These are phyloP conservation scores for Orchestia grillus DNA, from an alignment of 1,140 invertebrate species.

Conservation along the genomic window DNA sequence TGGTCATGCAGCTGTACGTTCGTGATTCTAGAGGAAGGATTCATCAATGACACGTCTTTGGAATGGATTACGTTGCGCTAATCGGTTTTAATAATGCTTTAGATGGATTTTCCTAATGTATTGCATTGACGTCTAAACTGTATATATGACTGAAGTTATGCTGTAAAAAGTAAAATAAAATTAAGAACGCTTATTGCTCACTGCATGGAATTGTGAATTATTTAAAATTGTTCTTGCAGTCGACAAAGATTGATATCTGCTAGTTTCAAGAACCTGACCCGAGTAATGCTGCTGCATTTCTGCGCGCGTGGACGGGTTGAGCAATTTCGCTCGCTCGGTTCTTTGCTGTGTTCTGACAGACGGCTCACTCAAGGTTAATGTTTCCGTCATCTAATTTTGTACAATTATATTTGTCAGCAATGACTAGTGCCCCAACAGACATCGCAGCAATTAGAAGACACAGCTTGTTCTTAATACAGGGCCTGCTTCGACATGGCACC, in stretches of 20 bases:
- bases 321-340: neutral
- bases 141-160: neutral
- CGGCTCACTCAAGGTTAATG: neutral
- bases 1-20: neutral
- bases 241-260: neutral
- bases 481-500: neutral
- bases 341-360: neutral
- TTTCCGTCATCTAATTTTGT: neutral
- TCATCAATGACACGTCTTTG: neutral
- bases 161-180: neutral
- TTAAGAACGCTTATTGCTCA: neutral
- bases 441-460: neutral
- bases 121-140: neutral
- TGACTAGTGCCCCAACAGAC: neutral
- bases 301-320: neutral
- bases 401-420: neutral
- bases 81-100: neutral
- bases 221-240: neutral
- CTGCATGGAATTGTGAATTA: neutral
- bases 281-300: neutral
- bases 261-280: neutral
- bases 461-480: neutral
- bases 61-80: neutral
- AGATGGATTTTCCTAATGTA: neutral
- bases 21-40: neutral